Base-by-base conservation (phyloP, 2,888 invertebrate genomes). In the Phortica okadai region DNA sequence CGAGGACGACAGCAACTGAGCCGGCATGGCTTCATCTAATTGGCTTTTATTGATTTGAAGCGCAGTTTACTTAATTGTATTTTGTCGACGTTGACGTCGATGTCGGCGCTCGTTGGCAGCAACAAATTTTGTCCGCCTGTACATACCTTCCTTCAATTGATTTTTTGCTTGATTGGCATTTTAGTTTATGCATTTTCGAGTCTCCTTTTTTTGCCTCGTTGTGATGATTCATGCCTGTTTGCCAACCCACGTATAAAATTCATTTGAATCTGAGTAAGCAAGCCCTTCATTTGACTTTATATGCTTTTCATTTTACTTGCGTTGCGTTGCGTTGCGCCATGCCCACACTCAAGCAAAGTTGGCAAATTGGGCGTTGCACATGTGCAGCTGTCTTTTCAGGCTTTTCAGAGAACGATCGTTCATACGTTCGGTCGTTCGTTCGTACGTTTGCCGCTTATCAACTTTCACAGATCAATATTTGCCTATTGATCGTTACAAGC, bases 81-180 rank as follows among this genome's bases (percentile, higher is more conserved):
- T 62, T 62, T 62, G 21, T 62, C 3, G 16, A 21, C 59, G 16
- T 59, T 16, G 59, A n/a, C 59, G 59, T 69, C 21, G 16, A 45
- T 6, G 44, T 69, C 33, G 64, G 41, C 64, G 33, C 33, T 64
- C 21, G 62, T 33, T 33, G 2, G 14, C 50, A 11, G 10, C 45
- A 45, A 21, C 21, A 21, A 33, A 4, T 33, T 33, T 33, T 33
- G 33, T 33, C 4, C 33, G 33, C 33, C 33, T 33, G 33, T 33
- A 4, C 33, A 6, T 56, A 16, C 16, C 56, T 56, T 56, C 56
- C 44, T 42, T 42, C 66, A 69, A 69, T 69, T 69, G 69, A 69
- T 69, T 62, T 62, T 56, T 66, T n/a, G 66, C 66, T 66, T 66
- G 66, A 66, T 66, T 66, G 42, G 66, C 33, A 69, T 69, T 69